Percentiles rank a stretch among this genome's conserved stretches.
phyloP scores from a whole-genome alignment of 2,113 vertebrate genomes.

The Drymodes brunneopygia region DNA sequence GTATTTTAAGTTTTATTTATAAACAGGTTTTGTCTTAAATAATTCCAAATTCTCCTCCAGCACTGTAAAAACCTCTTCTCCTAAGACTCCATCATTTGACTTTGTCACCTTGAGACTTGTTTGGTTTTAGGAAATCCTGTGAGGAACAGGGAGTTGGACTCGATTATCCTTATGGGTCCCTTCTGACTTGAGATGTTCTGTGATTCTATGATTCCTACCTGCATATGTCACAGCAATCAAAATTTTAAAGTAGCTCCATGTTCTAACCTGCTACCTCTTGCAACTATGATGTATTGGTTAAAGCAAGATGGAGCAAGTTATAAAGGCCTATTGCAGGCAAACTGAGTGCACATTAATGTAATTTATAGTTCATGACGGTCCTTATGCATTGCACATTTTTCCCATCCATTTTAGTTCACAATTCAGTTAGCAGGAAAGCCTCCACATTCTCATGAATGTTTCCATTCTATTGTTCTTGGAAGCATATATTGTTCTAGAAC shows the following conservation, averaged over 20 bases:
- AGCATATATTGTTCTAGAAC: not conserved
- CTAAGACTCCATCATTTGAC: not conserved
- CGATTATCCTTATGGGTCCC: not conserved
- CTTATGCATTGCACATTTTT: not conserved
- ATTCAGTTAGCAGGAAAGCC: not conserved
- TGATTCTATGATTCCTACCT: not conserved
- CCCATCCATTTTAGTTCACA: not conserved
- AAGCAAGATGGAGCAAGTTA: not conserved
- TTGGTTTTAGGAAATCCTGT: not conserved
- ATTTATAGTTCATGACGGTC: not conserved
- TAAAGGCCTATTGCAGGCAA: not conserved
- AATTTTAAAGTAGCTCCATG: not conserved
- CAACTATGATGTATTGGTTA: not conserved
- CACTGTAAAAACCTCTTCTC: not conserved
- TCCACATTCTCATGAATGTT: not conserved
- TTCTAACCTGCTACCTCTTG: not conserved
- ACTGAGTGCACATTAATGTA: not conserved
- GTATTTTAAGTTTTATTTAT: not conserved
- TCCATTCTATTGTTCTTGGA: conserved; percentile 24
- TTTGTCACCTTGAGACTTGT: not conserved
- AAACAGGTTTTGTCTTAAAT: not conserved
- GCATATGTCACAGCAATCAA: not conserved
- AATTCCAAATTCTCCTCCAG: not conserved
- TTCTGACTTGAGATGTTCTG: not conserved
- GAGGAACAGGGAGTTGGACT: not conserved